Evolutionary conservation across 2,113 vertebrate species (phyloP).

Genomic region (Spheniscus mendiculus): DNA sequence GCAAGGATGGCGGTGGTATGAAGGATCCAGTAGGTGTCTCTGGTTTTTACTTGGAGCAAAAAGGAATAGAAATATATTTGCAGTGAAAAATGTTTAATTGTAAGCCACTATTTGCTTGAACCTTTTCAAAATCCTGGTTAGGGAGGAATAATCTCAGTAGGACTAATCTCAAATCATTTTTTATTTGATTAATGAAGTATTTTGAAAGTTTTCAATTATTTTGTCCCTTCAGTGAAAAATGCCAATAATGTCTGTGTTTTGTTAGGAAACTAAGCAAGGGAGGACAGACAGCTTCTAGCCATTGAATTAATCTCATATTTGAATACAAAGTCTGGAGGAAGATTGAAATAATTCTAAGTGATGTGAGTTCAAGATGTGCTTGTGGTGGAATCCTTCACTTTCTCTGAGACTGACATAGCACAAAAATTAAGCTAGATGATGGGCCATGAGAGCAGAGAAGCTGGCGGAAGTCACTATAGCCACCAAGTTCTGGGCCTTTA

Average conservation of each 20-base stretch:
- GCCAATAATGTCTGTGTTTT: neutral
- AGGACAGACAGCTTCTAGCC: neutral
- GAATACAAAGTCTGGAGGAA: neutral
- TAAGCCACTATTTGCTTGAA: neutral
- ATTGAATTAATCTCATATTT: neutral
- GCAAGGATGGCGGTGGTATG: conserved; percentile 90
- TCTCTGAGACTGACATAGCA: neutral
- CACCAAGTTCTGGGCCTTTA: neutral
- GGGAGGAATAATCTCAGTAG: neutral
- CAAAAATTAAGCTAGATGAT: neutral
- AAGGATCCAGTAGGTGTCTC: conserved; percentile 85
- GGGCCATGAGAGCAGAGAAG: neutral
- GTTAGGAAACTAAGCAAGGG: neutral
- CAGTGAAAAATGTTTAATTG: neutral
- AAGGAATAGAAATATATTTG: neutral
- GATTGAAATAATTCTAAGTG: fast-evolving
- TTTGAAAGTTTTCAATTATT: neutral
- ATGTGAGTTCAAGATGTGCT: neutral
- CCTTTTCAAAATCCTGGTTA: neutral
- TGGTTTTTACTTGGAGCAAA: neutral
- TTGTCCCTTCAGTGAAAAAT: neutral
- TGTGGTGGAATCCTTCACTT: neutral
- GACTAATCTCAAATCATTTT: neutral
- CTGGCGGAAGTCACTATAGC: neutral
- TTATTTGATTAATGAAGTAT: neutral